These are phyloP conservation scores for Aethina tumida DNA, from an alignment of 1,140 invertebrate genomes.

Conservation along the genomic window DNA sequence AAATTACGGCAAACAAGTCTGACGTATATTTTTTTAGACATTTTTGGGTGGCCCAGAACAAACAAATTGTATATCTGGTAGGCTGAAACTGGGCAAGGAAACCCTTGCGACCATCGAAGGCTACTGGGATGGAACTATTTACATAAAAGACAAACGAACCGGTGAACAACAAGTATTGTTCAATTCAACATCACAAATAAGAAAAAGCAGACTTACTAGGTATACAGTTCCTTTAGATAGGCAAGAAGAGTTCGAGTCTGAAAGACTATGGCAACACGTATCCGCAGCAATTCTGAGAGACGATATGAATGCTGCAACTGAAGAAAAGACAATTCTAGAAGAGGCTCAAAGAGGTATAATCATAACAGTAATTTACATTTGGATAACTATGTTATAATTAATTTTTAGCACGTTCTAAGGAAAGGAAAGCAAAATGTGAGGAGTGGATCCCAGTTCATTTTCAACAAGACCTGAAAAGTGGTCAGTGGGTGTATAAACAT, in stretches of 20 bases:
- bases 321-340: slow-evolving; percentile 81
- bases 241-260: slow-evolving; percentile 74
- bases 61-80: slow-evolving; percentile 74
- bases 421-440: slow-evolving; percentile 48
- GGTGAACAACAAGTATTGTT: slow-evolving; percentile 66
- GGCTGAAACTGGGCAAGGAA: slow-evolving; percentile 80
- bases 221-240: slow-evolving; percentile 68
- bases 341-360: slow-evolving; percentile 59
- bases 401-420: slow-evolving; percentile 35
- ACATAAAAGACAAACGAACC: slow-evolving; percentile 67
- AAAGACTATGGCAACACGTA: slow-evolving; percentile 76
- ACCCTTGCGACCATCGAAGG: slow-evolving; percentile 77
- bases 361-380: not conserved
- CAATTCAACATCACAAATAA: slow-evolving; percentile 58
- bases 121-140: slow-evolving; percentile 85
- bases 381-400: slow-evolving; percentile 2
- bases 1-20: not conserved
- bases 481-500: slow-evolving; percentile 66
- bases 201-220: slow-evolving; percentile 60
- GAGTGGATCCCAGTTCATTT: slow-evolving; percentile 65
- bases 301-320: slow-evolving; percentile 69
- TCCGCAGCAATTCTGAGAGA: slow-evolving; percentile 68
- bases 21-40: slow-evolving; percentile 46
- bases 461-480: slow-evolving; percentile 46
- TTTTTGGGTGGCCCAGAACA: slow-evolving; percentile 77